A percentile compares a stretch with the other conserved stretches of the same genome.
Evolutionary conservation across 1,140 invertebrate species (phyloP).

Genomic region (Drosophila erecta): DNA sequence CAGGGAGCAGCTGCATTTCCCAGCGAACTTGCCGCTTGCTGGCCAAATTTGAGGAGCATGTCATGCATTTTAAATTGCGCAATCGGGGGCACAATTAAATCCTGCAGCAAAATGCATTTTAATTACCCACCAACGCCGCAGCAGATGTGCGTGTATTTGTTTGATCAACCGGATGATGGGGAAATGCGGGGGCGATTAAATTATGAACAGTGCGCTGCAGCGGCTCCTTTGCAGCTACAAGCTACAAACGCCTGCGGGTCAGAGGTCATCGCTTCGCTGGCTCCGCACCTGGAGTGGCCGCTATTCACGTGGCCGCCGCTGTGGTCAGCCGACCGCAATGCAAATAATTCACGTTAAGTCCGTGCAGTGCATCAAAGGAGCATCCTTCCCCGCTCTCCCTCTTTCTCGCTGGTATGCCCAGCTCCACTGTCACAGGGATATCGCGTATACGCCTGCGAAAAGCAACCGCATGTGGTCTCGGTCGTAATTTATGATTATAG

Average conservation of each 20-base stretch:
- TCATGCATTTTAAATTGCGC: constrained; percentile 57
- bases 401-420: background rate
- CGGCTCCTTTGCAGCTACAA: constrained; percentile 13
- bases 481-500: constrained; percentile 75
- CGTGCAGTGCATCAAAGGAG: constrained; percentile 62
- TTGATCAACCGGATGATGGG: constrained; percentile 8
- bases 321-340: constrained; percentile 50
- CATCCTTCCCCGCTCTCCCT: background rate
- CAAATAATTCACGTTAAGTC: constrained; percentile 78
- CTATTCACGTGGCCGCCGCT: constrained; percentile 27
- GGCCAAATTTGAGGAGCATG: constrained; percentile 40
- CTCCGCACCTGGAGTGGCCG: constrained; percentile 37
- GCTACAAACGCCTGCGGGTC: constrained; percentile 53
- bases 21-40: constrained; percentile 1
- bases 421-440: constrained; percentile 35
- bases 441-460: constrained; percentile 47
- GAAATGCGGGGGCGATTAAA: constrained; percentile 47
- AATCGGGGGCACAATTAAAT: constrained; percentile 45
- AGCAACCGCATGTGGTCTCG: constrained; percentile 53
- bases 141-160: constrained; percentile 37
- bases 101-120: constrained; percentile 49
- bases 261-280: constrained; percentile 54
- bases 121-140: constrained; percentile 39
- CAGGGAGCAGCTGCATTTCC: constrained; percentile 13
- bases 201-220: constrained; percentile 30